Evolutionary conservation across 2,888 invertebrate genomes (phyloP).

Genomic region (Ormyrus pomaceus): DNA sequence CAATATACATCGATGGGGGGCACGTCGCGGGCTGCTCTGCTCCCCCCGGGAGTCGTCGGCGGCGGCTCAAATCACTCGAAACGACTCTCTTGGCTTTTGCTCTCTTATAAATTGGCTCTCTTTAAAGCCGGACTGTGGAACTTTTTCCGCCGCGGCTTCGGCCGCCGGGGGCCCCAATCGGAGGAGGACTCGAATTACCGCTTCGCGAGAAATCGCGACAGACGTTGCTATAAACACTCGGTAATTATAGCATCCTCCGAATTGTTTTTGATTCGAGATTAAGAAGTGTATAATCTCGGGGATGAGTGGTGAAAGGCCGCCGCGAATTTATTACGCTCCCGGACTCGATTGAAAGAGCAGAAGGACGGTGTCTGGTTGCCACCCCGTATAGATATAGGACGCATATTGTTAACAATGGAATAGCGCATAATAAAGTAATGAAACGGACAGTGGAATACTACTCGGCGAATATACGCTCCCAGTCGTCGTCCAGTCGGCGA

Average conservation of each 20-base stretch:
- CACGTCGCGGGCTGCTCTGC: neutral
- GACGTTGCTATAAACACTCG: neutral
- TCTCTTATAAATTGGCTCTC: constrained; percentile 3
- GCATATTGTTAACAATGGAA: constrained; percentile 23
- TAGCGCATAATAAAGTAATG: constrained; percentile 27
- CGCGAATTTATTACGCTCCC: too few relatives aligned
- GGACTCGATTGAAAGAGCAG: too few relatives aligned
- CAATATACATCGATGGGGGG: constrained; percentile 27
- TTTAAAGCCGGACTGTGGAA: constrained; percentile 33
- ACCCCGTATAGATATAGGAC: constrained; percentile 4
- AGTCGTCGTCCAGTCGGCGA: neutral
- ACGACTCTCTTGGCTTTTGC: constrained; percentile 16
- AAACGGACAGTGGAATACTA: constrained; percentile 46
- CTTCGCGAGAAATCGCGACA: too few relatives aligned
- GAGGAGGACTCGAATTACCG: too few relatives aligned
- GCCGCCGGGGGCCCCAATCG: too few relatives aligned
- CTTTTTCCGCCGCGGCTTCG: constrained; percentile 31
- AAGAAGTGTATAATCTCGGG: too few relatives aligned
- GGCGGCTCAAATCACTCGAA: neutral
- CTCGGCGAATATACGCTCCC: constrained; percentile 4
- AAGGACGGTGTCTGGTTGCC: neutral
- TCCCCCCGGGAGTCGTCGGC: constrained; percentile 1
- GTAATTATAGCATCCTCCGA: neutral
- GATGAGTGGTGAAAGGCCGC: too few relatives aligned
- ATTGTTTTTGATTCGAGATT: too few relatives aligned